Evolutionary conservation across 1,140 invertebrate species (phyloP).

Genomic region (Magallana ariakensis): DNA sequence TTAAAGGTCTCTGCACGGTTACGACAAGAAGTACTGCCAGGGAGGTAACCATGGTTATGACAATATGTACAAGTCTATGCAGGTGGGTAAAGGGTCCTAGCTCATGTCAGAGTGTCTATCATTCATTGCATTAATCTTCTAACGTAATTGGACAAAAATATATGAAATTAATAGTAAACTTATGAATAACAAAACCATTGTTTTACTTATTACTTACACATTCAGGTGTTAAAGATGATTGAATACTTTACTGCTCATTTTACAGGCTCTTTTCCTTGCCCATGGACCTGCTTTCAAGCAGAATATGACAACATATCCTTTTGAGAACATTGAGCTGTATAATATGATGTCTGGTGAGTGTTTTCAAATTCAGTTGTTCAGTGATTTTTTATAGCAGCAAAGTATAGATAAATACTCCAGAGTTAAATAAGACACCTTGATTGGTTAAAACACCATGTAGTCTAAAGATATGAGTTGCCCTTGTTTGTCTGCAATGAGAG

Average conservation of each 20-base stretch:
- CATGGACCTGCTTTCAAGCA: slow-evolving; percentile 72
- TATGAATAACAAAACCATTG: no score
- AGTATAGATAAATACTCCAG: no score
- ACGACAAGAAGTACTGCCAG: slow-evolving; percentile 49
- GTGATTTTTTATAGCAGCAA: no score
- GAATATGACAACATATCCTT: slow-evolving; percentile 64
- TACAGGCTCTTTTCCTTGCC: slow-evolving; percentile 73
- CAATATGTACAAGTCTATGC: slow-evolving; percentile 71
- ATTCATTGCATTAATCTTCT: neutral
- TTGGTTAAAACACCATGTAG: no score
- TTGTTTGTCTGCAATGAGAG: no score
- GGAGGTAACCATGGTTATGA: slow-evolving; percentile 74
- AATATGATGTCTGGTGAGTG: slow-evolving; percentile 70
- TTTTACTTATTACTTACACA: no score
- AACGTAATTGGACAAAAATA: no score
- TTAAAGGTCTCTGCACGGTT: slow-evolving; percentile 38
- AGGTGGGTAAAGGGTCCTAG: slow-evolving; percentile 54
- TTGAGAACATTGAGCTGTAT: slow-evolving; percentile 77
- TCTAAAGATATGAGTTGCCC: no score
- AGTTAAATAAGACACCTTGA: no score
- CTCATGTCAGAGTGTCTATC: neutral
- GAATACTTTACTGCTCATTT: neutral
- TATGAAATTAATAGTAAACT: no score
- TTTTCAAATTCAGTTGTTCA: neutral
- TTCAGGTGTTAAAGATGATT: no score